Percentiles rank a stretch among this genome's conserved stretches.
Evolutionary conservation across 2,888 invertebrate species (phyloP).

Genomic region (Thera obeliscata): DNA sequence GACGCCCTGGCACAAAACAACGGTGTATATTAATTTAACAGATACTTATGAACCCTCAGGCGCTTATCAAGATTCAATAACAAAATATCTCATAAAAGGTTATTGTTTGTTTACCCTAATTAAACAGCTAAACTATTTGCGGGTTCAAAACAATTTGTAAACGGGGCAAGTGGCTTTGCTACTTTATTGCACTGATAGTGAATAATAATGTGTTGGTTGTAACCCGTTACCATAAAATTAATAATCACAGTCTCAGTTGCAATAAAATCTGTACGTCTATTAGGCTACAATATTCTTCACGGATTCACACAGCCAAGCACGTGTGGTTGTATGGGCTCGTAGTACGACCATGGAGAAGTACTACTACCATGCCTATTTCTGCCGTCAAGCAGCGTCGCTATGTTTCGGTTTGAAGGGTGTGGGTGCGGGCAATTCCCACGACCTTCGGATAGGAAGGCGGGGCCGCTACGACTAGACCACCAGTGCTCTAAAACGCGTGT

Average conservation of each 20-base stretch:
- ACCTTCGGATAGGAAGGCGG: too few species aligned
- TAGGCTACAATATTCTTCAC: not conserved
- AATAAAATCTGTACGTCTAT: not conserved
- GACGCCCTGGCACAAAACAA: too few species aligned
- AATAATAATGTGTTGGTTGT: constrained; percentile 43
- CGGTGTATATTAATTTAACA: not conserved
- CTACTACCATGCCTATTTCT: too few species aligned
- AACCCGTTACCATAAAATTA: not conserved
- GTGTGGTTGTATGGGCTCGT: too few species aligned
- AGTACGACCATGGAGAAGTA: too few species aligned
- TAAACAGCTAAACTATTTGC: constrained; percentile 22
- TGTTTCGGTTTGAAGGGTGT: too few species aligned
- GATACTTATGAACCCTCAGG: not conserved
- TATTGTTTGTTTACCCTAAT: constrained; percentile 22
- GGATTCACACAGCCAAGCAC: too few species aligned
- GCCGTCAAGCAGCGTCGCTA: too few species aligned
- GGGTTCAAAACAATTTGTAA: constrained; percentile 12
- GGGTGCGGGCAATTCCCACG: too few species aligned
- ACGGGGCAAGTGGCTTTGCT: constrained; percentile 17
- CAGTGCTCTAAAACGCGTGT: too few species aligned
- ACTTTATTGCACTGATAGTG: constrained; percentile 40
- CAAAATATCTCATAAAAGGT: constrained; percentile 22
- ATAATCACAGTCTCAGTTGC: not conserved
- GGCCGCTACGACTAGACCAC: too few species aligned
- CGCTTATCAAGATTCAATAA: constrained; percentile 21